Percentiles rank a stretch among this genome's conserved stretches.
phyloP scores from a whole-genome alignment of 2,797 vertebrate species.

The Phylloscopus collybita region DNA sequence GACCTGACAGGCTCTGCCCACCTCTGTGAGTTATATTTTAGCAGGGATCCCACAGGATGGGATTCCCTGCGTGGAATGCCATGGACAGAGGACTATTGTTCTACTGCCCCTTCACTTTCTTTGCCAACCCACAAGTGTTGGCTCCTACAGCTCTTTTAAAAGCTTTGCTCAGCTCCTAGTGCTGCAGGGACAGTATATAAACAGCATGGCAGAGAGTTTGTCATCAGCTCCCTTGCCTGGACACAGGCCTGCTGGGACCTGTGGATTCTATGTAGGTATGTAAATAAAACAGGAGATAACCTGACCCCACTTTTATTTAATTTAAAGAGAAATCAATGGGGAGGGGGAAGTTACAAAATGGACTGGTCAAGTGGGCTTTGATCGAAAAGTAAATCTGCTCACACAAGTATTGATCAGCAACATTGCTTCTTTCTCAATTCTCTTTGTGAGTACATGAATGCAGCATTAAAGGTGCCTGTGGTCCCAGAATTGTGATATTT shows the following conservation, averaged over 20 bases:
- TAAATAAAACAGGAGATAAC: slow-evolving; percentile 53
- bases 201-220: background rate
- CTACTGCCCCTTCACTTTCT: background rate
- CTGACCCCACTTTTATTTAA: slow-evolving; percentile 31
- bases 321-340: slow-evolving; percentile 50
- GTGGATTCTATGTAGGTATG: background rate
- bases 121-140: background rate
- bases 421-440: background rate
- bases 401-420: slow-evolving; percentile 34
- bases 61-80: background rate
- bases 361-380: slow-evolving; percentile 55
- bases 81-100: background rate
- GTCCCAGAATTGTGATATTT: background rate
- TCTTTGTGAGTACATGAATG: background rate
- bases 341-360: slow-evolving; percentile 10
- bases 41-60: background rate
- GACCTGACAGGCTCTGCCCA: background rate
- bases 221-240: background rate
- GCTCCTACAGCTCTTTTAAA: background rate
- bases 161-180: background rate
- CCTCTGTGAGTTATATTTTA: background rate
- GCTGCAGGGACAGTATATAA: background rate
- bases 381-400: slow-evolving; percentile 61
- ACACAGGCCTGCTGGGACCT: background rate
- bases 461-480: background rate